These are phyloP conservation scores for Cheilosia pagana DNA, from an alignment of 2,888 invertebrate genomes.

Conservation along the genomic window DNA sequence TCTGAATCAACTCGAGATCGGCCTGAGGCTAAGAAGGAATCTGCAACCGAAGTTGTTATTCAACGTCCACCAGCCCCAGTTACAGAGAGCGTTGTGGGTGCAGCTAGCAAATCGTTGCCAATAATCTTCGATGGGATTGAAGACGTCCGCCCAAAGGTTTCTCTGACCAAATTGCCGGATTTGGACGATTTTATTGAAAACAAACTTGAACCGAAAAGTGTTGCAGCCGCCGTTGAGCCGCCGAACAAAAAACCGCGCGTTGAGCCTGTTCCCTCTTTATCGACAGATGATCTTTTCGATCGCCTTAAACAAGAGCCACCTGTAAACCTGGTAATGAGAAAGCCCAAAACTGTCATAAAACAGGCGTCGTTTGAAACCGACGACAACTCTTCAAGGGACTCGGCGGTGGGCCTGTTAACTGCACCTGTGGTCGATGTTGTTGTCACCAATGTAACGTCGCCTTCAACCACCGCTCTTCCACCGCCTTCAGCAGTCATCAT, in stretches of 20 bases:
- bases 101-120: background rate
- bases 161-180: background rate
- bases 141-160: background rate
- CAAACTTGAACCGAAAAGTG: background rate
- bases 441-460: background rate
- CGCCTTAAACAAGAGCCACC: slow-evolving; percentile 50
- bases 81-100: background rate
- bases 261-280: background rate
- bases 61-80: background rate
- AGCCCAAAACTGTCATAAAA: background rate
- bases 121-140: background rate
- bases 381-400: slow-evolving; percentile 35
- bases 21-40: background rate
- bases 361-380: slow-evolving; percentile 1
- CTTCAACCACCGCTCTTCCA: background rate
- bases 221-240: background rate
- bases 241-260: slow-evolving; percentile 1
- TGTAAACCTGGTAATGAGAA: slow-evolving; percentile 32
- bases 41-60: background rate
- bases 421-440: background rate
- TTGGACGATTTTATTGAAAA: slow-evolving; percentile 1
- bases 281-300: slow-evolving; percentile 54
- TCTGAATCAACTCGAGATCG: background rate
- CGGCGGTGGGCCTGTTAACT: background rate
- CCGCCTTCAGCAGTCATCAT: background rate